These are phyloP conservation scores for Telmatochromis sp. DNA, from an alignment of 2,113 vertebrate genomes.

Conservation along the genomic window DNA sequence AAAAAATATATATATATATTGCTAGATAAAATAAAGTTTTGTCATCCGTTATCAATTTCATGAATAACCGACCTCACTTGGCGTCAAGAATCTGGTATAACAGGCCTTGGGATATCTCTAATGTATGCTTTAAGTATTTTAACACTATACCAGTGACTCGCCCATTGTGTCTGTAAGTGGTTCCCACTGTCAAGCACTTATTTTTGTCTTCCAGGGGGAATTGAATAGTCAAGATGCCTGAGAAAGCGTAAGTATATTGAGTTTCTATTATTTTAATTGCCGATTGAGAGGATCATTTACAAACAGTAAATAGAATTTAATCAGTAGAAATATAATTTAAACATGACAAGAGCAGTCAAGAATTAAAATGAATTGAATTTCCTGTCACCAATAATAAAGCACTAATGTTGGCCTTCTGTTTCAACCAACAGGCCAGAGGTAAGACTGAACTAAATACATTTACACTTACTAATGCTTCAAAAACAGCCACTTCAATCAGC, in stretches of 20 bases:
- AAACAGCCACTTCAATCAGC: neutral
- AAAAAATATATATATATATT: neutral
- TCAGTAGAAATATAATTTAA: neutral
- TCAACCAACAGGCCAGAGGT: constrained; percentile 62
- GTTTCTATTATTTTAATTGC: constrained; percentile 23
- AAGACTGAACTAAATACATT: neutral
- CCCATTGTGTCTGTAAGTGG: neutral
- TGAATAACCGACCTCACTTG: fast-evolving
- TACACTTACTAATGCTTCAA: neutral
- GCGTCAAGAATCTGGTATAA: neutral
- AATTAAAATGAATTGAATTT: neutral
- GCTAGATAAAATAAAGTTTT: neutral
- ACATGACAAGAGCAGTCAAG: neutral
- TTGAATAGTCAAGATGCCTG: constrained; percentile 65
- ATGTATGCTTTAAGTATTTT: neutral
- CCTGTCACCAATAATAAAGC: neutral
- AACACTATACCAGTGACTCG: neutral
- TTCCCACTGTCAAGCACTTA: constrained; percentile 27
- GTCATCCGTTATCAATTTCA: neutral
- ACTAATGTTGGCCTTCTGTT: neutral
- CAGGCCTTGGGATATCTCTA: neutral
- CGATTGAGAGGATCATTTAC: neutral
- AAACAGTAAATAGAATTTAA: neutral
- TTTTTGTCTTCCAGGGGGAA: constrained; percentile 67
- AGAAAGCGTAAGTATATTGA: constrained; percentile 64